Conservation (phyloP, 2,797 vertebrate genomes). For the Bucorvus abyssinicus region DNA sequence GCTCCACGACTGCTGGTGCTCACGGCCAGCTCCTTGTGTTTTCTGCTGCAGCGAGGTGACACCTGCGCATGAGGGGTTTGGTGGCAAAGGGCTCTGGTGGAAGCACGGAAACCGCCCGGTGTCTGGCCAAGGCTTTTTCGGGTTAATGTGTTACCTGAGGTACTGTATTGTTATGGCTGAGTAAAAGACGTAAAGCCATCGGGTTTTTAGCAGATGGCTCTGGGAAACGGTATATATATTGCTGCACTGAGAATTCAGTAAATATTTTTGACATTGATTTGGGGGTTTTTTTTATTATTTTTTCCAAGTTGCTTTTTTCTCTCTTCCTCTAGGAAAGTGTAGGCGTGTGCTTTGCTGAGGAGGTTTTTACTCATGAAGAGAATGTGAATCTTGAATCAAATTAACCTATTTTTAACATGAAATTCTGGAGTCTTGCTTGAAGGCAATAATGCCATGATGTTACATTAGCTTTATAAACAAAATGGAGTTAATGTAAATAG, state of each 20-base stretch:
- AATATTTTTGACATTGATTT: neutral
- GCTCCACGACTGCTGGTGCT: fast-evolving
- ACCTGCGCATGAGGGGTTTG: fast-evolving
- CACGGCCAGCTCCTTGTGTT: fast-evolving
- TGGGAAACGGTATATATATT: neutral
- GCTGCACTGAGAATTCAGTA: neutral
- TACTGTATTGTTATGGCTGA: fast-evolving
- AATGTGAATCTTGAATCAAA: conserved; percentile 44
- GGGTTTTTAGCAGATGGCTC: neutral
- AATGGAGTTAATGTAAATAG: neutral
- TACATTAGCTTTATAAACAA: neutral
- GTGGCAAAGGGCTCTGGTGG: neutral
- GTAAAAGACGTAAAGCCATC: neutral
- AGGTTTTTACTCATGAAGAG: neutral
- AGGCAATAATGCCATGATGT: neutral
- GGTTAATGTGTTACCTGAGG: neutral
- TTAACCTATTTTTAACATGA: conserved; percentile 29
- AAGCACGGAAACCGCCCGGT: fast-evolving
- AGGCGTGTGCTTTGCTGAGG: neutral
- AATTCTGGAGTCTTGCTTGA: conserved; percentile 22
- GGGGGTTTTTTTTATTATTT: neutral
- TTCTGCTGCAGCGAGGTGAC: fast-evolving
- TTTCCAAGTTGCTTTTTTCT: neutral
- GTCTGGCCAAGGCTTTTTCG: neutral
- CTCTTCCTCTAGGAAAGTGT: neutral